Evolutionary conservation across 2,113 vertebrate species (phyloP).

Genomic region (Cettia cetti): DNA sequence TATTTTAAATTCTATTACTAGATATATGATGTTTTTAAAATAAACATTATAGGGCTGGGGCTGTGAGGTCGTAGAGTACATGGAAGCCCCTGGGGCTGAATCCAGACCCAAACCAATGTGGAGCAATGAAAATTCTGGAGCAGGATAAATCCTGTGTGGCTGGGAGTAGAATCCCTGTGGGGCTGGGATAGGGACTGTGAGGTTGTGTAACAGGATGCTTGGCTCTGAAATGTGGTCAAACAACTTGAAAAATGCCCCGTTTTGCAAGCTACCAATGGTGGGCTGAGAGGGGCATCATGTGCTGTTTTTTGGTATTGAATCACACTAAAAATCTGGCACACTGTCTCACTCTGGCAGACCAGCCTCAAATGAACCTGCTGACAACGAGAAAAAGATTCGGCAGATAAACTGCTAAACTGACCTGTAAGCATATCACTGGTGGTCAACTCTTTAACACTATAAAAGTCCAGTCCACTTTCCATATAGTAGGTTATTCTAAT

Average conservation of each 20-base stretch:
- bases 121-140: background rate
- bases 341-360: background rate
- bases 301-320: background rate
- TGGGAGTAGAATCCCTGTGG: background rate
- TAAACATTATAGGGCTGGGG: background rate
- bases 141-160: background rate
- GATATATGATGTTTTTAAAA: background rate
- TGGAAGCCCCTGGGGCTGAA: background rate
- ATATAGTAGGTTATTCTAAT: background rate
- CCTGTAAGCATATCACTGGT: background rate
- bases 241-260: background rate
- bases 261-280: background rate
- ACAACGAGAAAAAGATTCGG: background rate
- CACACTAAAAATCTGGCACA: background rate
- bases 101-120: background rate
- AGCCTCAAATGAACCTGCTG: background rate
- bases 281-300: background rate
- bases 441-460: background rate
- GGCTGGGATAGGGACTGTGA: background rate
- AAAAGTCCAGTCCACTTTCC: background rate
- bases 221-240: background rate
- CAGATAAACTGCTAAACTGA: background rate
- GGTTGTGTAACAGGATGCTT: background rate
- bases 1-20: background rate
- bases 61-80: background rate